Base-by-base conservation (phyloP, 2,113 vertebrate species). In the Podarcis muralis region DNA sequence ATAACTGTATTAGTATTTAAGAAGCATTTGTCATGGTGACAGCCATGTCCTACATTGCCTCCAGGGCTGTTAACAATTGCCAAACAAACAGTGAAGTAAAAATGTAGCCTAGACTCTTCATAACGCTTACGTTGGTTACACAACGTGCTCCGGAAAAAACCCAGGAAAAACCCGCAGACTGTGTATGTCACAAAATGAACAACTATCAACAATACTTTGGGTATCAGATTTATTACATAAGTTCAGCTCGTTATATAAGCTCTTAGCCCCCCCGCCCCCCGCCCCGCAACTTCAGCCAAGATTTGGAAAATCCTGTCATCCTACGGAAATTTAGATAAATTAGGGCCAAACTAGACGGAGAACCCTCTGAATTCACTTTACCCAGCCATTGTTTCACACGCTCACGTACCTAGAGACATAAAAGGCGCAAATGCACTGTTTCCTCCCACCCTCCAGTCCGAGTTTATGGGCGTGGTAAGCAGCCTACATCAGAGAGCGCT, bases 211-310 rank as follows among this genome's bases (percentile, higher is more conserved):
- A 85, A 66, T 40, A 65, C 25, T 12, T 27, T 16, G n/a, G 23
- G 27, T 9, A 75, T 85, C 83, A 75, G 8, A 30, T 59, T 82
- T 65, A 66, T 83, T 75, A 75, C 57, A 66, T 83, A 88, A 83
- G 37, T 76, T 43, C 30, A 25, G 12, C 22, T 27, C 4, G 4
- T 88, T 88, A 88, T 32, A 83, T 88, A 82, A 88, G 23, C 37
- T 35, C 20, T 16, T 18, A 32, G 40, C 22, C 20, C 22, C 11
- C 4, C 15, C 11, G 40, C 22, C 20, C 22, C 11, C 4, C 15
- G 6, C 16, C 23, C 13, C 71, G 43, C 6, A 62, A 65, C 27
- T 88, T 76, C 43, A 65, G 35, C 69, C 59, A 43, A 65, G 8
- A 32, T 3, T 37, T 62, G 8, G 20, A 68, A 75, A 80, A 66